These are phyloP conservation scores for Pyrgilauda ruficollis DNA, from an alignment of 2,113 vertebrate genomes.

Conservation along the genomic window DNA sequence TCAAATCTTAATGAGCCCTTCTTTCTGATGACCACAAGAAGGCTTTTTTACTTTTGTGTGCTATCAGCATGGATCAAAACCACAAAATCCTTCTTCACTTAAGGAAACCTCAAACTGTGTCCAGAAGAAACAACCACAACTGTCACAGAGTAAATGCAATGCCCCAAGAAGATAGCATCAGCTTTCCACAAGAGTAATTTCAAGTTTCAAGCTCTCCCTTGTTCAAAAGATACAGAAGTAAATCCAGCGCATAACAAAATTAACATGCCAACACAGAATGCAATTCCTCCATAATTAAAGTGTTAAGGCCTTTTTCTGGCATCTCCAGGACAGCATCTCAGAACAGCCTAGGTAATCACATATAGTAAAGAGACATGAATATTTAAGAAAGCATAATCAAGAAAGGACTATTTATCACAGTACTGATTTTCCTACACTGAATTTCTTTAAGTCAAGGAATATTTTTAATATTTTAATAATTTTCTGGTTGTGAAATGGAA, in stretches of 20 bases:
- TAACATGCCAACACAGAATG: not conserved
- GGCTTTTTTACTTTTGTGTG: not conserved
- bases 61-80: not conserved
- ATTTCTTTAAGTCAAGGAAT: not conserved
- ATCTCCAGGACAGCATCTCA: not conserved
- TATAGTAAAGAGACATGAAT: not conserved
- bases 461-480: not conserved
- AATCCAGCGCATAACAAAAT: not conserved
- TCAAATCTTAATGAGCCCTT: not conserved
- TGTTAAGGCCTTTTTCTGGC: not conserved
- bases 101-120: not conserved
- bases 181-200: not conserved
- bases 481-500: not conserved
- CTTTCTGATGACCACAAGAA: not conserved
- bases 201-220: not conserved
- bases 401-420: not conserved
- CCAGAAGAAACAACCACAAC: not conserved
- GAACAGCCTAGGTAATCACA: not conserved
- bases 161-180: not conserved
- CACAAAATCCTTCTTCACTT: not conserved
- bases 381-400: not conserved
- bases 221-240: not conserved
- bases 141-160: not conserved
- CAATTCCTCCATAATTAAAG: not conserved
- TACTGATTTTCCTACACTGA: not conserved